phyloP scores from a whole-genome alignment of 1,140 invertebrate species.

The Atta colombica region DNA sequence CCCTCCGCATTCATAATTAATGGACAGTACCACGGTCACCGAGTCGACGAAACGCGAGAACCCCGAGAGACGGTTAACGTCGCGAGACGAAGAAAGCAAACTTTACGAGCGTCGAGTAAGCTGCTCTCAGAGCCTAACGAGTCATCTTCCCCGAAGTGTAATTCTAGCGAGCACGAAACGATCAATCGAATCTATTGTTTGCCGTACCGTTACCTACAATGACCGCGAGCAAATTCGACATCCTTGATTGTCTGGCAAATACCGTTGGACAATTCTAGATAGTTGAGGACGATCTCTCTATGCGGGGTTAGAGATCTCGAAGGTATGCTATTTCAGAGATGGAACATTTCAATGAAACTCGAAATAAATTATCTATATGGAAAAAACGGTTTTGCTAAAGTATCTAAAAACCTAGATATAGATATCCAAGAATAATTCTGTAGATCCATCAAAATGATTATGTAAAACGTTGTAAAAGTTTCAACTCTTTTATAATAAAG shows the following conservation, averaged over 20 bases:
- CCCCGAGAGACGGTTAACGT: conserved; percentile 19
- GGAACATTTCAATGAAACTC: background rate
- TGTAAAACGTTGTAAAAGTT: too few species aligned
- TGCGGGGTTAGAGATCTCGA: background rate
- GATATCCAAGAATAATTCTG: too few species aligned
- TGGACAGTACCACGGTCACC: conserved; percentile 36
- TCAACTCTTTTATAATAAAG: too few species aligned
- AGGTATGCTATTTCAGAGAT: background rate
- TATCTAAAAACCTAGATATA: too few species aligned
- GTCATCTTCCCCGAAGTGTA: conserved; percentile 61
- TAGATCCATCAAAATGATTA: too few species aligned
- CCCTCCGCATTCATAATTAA: conserved; percentile 47
- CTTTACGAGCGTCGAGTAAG: conserved; percentile 47
- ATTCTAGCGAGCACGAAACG: conserved; percentile 63
- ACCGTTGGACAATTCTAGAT: conserved; percentile 31
- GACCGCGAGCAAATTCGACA: conserved; percentile 50
- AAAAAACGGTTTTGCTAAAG: too few species aligned
- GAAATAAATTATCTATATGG: background rate
- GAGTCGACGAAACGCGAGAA: conserved; percentile 25
- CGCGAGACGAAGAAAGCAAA: conserved; percentile 38
- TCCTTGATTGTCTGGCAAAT: conserved; percentile 36
- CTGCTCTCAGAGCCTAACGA: conserved; percentile 36
- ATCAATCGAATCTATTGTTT: conserved; percentile 65
- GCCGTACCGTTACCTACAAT: conserved; percentile 46
- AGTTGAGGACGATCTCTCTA: background rate